Evolutionary conservation across 2,888 invertebrate species (phyloP), one percentile per base, ranked within the genome.

Genomic region (Suillia variegata): DNA sequence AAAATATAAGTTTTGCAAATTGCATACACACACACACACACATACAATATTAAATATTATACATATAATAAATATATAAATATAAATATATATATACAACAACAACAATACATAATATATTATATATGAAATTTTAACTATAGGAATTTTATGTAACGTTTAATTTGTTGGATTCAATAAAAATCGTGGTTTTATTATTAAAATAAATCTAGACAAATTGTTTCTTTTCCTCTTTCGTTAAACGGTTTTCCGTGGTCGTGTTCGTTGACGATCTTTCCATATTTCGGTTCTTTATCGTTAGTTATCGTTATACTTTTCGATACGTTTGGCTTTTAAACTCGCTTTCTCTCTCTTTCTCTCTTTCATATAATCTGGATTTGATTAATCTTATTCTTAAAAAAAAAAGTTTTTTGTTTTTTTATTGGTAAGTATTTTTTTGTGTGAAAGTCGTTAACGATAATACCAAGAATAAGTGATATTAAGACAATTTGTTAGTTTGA

Each of bases 121-220:
- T 61, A 67, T 45, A 42, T 26, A 38, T 15, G 26, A 49, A 55
- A 55, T 55, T 48, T 62, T 65, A 68, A 64, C 67, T 69, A 68
- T 69, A 65, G 65, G 65, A 67, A 69, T 70, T 74, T 71, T 66
- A 74, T 73, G 73, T 74, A 71, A 73, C 69, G 70, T 74, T 75
- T 71, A 69, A 71, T 73, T 75, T 75, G 71, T 75, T 75, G 72
- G 68, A 74, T 73, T 75, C 70, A 75, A 73, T 70, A 71, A 73
- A 69, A 70, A 68, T 69, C 69, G 68, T 70, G 71, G 71, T 71
- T 72, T 74, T 73, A 74, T 70, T 70, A 71, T 64, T 68, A 73
- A 61, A 66, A 64, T 65, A 67, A 68, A 69, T 65, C 61, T 51
- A 24, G 55, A 61, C 26, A 60, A 47, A 51, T 59, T 67, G 61